Conservation (phyloP, 2,888 invertebrate genomes). For the Andrena marginata region DNA sequence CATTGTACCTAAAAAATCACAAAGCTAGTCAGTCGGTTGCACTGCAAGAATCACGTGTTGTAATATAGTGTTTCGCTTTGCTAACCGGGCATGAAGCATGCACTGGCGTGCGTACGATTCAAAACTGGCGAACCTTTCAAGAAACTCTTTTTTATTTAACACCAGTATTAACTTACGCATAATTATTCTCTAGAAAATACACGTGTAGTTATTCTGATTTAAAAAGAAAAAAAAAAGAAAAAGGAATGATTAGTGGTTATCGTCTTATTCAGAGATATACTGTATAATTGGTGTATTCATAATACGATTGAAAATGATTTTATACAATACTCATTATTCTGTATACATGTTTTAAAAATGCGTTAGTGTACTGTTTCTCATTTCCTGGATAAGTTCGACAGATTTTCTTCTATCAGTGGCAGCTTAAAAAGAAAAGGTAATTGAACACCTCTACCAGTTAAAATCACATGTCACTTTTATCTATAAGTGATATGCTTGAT, state of each 20-base stretch:
- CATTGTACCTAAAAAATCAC: constrained; percentile 80
- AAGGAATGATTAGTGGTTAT: neutral
- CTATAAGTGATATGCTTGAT: too few relatives aligned
- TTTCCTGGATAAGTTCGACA: neutral
- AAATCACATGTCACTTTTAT: too few relatives aligned
- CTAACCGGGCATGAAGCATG: constrained; percentile 62
- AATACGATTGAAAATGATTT: too few relatives aligned
- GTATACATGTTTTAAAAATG: neutral
- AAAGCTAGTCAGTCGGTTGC: constrained; percentile 73
- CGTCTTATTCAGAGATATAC: neutral
- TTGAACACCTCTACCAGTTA: neutral
- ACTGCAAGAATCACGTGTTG: constrained; percentile 24
- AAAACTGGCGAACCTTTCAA: constrained; percentile 4
- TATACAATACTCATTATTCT: too few relatives aligned
- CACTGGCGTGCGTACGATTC: constrained; percentile 44
- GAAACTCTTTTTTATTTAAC: constrained; percentile 15
- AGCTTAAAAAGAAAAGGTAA: neutral
- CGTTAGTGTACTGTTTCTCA: neutral
- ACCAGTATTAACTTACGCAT: constrained; percentile 24
- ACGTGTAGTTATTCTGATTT: constrained; percentile 1
- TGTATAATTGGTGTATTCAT: neutral
- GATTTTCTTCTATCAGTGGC: neutral
- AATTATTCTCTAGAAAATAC: constrained; percentile 13
- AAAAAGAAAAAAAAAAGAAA: neutral
- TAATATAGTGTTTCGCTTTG: constrained; percentile 22